A percentile compares a stretch with the other conserved stretches of the same genome.
These are phyloP conservation scores for Chironomus tentans DNA, from an alignment of 2,888 invertebrate genomes.

Conservation along the genomic window DNA sequence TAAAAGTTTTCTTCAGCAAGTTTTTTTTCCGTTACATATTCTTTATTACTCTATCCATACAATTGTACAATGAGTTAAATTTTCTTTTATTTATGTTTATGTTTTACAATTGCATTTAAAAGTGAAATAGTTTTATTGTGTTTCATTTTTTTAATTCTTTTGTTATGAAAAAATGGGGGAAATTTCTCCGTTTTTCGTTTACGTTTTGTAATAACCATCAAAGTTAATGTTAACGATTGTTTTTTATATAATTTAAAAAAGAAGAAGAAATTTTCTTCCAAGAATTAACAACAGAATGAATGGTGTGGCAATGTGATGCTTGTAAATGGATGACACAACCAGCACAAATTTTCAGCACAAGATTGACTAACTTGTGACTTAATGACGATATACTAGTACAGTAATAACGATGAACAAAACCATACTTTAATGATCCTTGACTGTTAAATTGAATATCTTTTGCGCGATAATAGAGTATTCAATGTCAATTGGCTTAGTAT, in stretches of 20 bases:
- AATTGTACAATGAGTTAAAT: conserved; percentile 1
- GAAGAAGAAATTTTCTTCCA: not conserved
- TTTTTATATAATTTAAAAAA: not conserved
- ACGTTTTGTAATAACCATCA: conserved; percentile 9
- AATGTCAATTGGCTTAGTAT: conserved; percentile 83
- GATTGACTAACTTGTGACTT: not conserved
- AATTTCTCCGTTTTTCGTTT: not conserved
- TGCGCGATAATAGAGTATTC: conserved; percentile 76
- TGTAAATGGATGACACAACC: not conserved
- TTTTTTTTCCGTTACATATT: not conserved
- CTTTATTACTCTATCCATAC: not conserved
- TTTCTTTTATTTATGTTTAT: not conserved
- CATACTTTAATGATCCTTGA: conserved; percentile 19
- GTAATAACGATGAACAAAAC: not conserved
- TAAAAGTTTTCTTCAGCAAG: not conserved
- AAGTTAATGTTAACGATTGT: conserved; percentile 19
- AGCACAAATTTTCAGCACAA: not conserved
- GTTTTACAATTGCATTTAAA: not conserved
- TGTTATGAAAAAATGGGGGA: not conserved
- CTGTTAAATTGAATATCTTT: conserved; percentile 49
- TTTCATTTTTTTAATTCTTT: not conserved
- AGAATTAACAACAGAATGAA: too few species aligned
- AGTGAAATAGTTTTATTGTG: not conserved
- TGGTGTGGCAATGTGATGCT: too few species aligned
- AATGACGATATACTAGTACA: not conserved